phyloP scores from a whole-genome alignment of 1,140 invertebrate species.

The Probaryconus sp. region DNA sequence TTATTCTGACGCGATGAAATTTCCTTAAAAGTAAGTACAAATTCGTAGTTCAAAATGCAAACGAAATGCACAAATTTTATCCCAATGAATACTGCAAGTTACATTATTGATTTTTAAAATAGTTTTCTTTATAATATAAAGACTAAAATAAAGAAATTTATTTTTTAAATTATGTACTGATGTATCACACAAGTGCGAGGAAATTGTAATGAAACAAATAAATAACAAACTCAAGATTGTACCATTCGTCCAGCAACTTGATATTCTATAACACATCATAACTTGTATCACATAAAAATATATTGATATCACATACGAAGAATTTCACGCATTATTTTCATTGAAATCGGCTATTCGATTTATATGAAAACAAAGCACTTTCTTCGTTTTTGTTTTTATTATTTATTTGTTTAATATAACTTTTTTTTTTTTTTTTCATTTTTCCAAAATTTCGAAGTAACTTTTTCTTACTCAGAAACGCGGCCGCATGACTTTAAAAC shows the following conservation, averaged over 20 bases:
- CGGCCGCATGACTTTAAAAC: conserved; percentile 78
- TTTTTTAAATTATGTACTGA: neutral
- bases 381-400: conserved; percentile 23
- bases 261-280: neutral
- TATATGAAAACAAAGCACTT: conserved; percentile 11
- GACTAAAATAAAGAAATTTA: neutral
- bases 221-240: conserved; percentile 21
- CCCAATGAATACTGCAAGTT: neutral
- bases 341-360: neutral
- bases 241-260: conserved; percentile 22
- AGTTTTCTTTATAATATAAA: too few species aligned
- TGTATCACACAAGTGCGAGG: conserved; percentile 17
- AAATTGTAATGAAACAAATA: conserved; percentile 10
- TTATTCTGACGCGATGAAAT: too few species aligned
- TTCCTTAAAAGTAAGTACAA: conserved; percentile 13
- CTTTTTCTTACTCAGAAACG: conserved; percentile 65
- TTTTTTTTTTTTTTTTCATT: conserved; percentile 17
- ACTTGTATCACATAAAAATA: conserved; percentile 47
- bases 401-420: neutral
- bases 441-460: neutral
- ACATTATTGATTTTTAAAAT: neutral
- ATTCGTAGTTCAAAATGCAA: neutral
- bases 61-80: too few species aligned
- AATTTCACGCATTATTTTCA: conserved; percentile 16
- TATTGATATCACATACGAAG: conserved; percentile 57